Evolutionary conservation across 2,888 invertebrate genomes (phyloP).

Genomic region (Thereva unica): DNA sequence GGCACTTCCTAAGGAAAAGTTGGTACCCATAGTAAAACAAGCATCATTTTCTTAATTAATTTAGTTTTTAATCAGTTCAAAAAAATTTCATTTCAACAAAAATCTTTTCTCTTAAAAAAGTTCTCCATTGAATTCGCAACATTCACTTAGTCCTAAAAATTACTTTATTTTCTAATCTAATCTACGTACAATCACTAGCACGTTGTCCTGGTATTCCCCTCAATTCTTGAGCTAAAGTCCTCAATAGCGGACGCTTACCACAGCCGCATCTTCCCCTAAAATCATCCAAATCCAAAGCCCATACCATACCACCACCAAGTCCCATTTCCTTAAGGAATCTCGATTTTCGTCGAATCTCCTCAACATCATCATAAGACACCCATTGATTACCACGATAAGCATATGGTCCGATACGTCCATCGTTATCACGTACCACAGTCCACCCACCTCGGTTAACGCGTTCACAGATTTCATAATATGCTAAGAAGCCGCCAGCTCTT

Average conservation of each 20-base stretch:
- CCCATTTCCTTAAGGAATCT: slow-evolving; percentile 63
- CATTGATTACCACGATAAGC: slow-evolving; percentile 74
- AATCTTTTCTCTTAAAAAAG: slow-evolving; percentile 6
- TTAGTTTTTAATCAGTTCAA: no score
- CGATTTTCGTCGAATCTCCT: slow-evolving; percentile 67
- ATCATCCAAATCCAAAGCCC: slow-evolving; percentile 80
- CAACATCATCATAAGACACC: slow-evolving; percentile 76
- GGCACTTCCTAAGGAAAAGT: no score
- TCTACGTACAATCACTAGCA: slow-evolving; percentile 59
- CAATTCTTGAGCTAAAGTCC: slow-evolving; percentile 66
- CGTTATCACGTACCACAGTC: slow-evolving; percentile 65
- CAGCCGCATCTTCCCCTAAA: slow-evolving; percentile 72
- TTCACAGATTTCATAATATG: slow-evolving; percentile 77
- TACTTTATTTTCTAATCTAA: slow-evolving; percentile 1
- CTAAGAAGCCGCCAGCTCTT: slow-evolving; percentile 72
- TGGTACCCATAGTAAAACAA: no score
- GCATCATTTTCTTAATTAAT: no score
- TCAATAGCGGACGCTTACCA: slow-evolving; percentile 69
- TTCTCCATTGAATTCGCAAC: not conserved
- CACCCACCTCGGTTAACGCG: slow-evolving; percentile 64
- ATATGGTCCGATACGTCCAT: slow-evolving; percentile 72
- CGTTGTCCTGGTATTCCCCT: slow-evolving; percentile 58
- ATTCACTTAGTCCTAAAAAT: slow-evolving; percentile 11
- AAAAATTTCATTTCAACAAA: not conserved
- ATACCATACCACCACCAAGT: slow-evolving; percentile 75